Conservation (phyloP, 37 sponge, comb jelly and placozoan genomes). For the Geodia barretti region DNA sequence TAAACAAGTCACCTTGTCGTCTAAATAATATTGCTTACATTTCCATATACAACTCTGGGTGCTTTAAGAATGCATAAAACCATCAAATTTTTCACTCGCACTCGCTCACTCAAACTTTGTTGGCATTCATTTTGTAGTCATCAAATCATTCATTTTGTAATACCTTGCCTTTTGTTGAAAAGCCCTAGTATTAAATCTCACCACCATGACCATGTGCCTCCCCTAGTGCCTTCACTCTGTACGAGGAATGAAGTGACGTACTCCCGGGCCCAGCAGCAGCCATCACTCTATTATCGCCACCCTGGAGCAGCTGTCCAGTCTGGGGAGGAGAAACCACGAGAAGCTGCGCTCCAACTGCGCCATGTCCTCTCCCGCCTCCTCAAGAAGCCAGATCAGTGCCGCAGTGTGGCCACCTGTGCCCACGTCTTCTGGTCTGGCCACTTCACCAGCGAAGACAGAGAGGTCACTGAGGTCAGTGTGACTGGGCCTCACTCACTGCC, state of each 20-base stretch:
- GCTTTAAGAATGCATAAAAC: too few relatives aligned
- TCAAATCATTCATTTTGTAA: background rate
- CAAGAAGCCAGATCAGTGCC: constrained; percentile 98
- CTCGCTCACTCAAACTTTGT: background rate
- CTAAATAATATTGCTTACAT: too few relatives aligned
- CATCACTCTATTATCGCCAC: constrained; percentile 90
- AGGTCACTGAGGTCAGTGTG: background rate
- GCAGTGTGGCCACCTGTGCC: constrained; percentile 88
- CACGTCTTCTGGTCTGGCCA: constrained; percentile 97
- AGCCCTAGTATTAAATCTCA: too few relatives aligned
- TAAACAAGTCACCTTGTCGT: too few relatives aligned
- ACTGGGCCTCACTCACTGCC: too few relatives aligned
- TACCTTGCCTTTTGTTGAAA: too few relatives aligned
- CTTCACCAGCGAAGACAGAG: constrained; percentile 22
- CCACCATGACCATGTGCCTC: too few relatives aligned
- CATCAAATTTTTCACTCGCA: background rate
- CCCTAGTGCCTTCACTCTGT: constrained; percentile 86
- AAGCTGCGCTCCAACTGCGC: constrained; percentile 93
- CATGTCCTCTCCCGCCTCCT: constrained; percentile 85
- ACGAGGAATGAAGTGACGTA: constrained; percentile 95
- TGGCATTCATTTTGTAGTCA: background rate
- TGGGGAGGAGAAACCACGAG: constrained; percentile 98
- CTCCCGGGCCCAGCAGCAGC: constrained; percentile 94
- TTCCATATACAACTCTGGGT: too few relatives aligned
- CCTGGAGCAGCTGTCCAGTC: constrained; percentile 86